Conservation (phyloP, 92 coral and sea anemone genomes). For the Phenganax stokvisi region DNA sequence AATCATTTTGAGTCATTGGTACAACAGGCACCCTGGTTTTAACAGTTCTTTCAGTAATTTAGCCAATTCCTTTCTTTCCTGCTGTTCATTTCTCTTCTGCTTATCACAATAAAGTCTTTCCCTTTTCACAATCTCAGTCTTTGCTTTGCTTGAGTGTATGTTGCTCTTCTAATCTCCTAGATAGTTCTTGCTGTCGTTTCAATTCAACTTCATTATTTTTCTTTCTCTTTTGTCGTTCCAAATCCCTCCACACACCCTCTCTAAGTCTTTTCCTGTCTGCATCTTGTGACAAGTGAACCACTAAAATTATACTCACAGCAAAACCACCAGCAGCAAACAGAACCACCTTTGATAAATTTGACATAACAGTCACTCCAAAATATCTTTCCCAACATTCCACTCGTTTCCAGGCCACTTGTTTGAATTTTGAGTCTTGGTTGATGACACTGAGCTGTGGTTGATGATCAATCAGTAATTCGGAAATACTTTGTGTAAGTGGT, state of each 20-base stretch:
- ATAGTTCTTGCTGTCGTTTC: constrained; percentile 68
- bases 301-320: constrained; percentile 63
- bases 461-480: too few relatives aligned
- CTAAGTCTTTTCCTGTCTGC: constrained; percentile 72
- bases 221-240: constrained; percentile 82
- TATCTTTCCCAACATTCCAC: neutral
- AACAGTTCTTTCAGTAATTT: constrained; percentile 51
- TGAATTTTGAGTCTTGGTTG: neutral
- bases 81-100: constrained; percentile 61
- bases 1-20: too few relatives aligned
- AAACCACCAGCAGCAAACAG: constrained; percentile 70
- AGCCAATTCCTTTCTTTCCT: constrained; percentile 60
- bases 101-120: neutral
- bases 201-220: constrained; percentile 57
- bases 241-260: constrained; percentile 84
- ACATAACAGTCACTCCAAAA: constrained; percentile 45
- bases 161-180: constrained; percentile 56
- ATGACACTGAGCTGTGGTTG: too few relatives aligned
- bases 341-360: constrained; percentile 65
- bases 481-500: too few relatives aligned
- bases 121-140: neutral
- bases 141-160: constrained; percentile 45
- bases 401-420: neutral
- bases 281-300: constrained; percentile 82
- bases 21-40: too few relatives aligned